A percentile compares a stretch with the other conserved stretches of the same genome.
phyloP scores from a whole-genome alignment of 2,888 invertebrate genomes.

The Trissolcus brochymenae region DNA sequence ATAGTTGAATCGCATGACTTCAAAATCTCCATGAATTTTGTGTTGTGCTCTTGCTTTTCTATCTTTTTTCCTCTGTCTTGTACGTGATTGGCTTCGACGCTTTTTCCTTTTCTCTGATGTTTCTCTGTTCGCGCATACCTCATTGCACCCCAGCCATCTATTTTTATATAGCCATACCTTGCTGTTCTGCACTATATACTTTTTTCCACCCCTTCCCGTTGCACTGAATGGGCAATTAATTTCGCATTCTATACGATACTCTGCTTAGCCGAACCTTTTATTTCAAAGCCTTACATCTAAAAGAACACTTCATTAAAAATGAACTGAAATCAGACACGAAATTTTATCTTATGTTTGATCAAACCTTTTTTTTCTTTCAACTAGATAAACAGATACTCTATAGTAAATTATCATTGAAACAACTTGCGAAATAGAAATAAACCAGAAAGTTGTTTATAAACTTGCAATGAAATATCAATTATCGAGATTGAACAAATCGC shows the following conservation, averaged over 20 bases:
- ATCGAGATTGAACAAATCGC: too few relatives aligned
- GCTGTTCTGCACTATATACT: slow-evolving; percentile 47
- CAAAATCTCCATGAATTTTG: slow-evolving; percentile 74
- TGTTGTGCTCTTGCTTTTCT: slow-evolving; percentile 54
- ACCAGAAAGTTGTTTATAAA: too few relatives aligned
- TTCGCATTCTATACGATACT: slow-evolving; percentile 67
- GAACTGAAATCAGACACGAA: slow-evolving; percentile 53
- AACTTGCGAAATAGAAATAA: too few relatives aligned
- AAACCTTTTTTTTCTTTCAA: background rate
- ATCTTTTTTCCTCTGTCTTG: slow-evolving; percentile 58
- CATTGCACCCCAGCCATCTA: slow-evolving; percentile 64
- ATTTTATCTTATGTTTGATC: background rate
- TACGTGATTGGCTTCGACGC: slow-evolving; percentile 45
- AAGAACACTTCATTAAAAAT: slow-evolving; percentile 59
- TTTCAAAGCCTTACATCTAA: slow-evolving; percentile 62
- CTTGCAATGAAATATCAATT: too few relatives aligned
- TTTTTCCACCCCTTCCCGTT: slow-evolving; percentile 29
- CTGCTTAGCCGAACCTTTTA: slow-evolving; percentile 67
- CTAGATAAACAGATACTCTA: too few relatives aligned
- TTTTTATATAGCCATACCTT: slow-evolving; percentile 72
- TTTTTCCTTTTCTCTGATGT: slow-evolving; percentile 46
- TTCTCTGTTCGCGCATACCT: slow-evolving; percentile 48
- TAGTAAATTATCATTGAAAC: too few relatives aligned
- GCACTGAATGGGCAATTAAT: slow-evolving; percentile 68
- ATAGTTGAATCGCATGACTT: slow-evolving; percentile 77